Conservation (phyloP, 2,113 vertebrate genomes). For the Grammomys surdaster region DNA sequence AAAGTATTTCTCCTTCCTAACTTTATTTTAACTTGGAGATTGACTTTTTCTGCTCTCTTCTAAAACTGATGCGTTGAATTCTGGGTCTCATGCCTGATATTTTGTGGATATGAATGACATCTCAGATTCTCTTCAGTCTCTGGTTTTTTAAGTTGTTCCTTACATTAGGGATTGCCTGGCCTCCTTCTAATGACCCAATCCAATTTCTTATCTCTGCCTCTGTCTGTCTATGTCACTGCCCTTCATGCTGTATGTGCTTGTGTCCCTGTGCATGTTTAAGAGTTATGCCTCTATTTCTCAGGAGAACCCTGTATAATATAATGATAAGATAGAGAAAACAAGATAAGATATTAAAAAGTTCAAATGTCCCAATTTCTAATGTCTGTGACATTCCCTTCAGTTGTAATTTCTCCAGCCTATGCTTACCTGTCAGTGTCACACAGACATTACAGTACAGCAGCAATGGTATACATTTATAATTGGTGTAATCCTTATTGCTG, state of each 20-base stretch:
- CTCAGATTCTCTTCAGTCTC: not conserved
- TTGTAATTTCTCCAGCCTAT: conserved; percentile 76
- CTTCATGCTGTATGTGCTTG: no score
- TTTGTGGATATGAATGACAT: not conserved
- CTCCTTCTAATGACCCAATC: not conserved
- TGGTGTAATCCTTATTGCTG: conserved; percentile 88
- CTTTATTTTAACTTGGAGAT: not conserved
- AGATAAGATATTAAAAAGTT: not conserved
- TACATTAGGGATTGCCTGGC: not conserved
- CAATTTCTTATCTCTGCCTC: not conserved
- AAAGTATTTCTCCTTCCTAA: not conserved
- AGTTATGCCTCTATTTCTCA: not conserved
- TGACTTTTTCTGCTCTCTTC: not conserved
- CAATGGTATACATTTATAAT: conserved; percentile 87
- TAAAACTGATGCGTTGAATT: not conserved
- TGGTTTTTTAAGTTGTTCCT: not conserved
- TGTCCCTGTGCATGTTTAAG: no score
- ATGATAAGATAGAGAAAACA: not conserved
- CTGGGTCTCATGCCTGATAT: not conserved
- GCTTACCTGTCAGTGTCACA: conserved; percentile 84
- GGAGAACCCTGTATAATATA: not conserved
- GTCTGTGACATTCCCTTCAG: conserved; percentile 69
- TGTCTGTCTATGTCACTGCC: not conserved
- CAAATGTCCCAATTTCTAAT: conserved; percentile 75
- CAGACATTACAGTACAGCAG: conserved; percentile 85